These are phyloP conservation scores for Stomatorhinus walkeri DNA, from an alignment of 2,797 vertebrate genomes.

Conservation along the genomic window DNA sequence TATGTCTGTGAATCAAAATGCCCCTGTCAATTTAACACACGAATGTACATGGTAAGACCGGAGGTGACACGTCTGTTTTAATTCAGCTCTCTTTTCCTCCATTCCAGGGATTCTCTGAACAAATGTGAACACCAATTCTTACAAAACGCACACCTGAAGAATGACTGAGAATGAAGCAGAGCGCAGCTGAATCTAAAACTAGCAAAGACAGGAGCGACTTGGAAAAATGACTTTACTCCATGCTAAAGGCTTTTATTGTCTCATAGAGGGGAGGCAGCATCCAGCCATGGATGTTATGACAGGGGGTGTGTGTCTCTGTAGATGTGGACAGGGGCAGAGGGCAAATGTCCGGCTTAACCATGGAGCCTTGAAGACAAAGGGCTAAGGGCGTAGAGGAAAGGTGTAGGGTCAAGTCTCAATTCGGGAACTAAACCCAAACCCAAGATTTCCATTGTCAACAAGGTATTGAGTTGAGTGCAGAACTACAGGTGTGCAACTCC, in stretches of 20 bases:
- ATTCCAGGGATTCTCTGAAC: neutral
- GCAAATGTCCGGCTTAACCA: neutral
- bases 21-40: neutral
- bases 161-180: neutral
- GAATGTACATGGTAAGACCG: neutral
- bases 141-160: neutral
- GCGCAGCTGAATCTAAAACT: neutral
- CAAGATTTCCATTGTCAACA: neutral
- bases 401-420: neutral
- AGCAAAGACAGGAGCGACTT: neutral
- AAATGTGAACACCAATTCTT: neutral
- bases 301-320: neutral
- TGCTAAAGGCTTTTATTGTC: neutral
- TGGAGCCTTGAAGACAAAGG: neutral
- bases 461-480: neutral
- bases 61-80: neutral
- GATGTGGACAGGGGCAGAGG: neutral
- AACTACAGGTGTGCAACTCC: neutral
- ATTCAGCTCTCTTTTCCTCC: neutral
- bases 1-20: neutral
- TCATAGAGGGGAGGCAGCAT: neutral
- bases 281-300: neutral
- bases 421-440: neutral
- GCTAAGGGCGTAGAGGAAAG: neutral
- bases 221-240: neutral